Conservation (phyloP, 30 jellyfish, hydroid and myxozoan species). For the Turritopsis dohrnii region DNA sequence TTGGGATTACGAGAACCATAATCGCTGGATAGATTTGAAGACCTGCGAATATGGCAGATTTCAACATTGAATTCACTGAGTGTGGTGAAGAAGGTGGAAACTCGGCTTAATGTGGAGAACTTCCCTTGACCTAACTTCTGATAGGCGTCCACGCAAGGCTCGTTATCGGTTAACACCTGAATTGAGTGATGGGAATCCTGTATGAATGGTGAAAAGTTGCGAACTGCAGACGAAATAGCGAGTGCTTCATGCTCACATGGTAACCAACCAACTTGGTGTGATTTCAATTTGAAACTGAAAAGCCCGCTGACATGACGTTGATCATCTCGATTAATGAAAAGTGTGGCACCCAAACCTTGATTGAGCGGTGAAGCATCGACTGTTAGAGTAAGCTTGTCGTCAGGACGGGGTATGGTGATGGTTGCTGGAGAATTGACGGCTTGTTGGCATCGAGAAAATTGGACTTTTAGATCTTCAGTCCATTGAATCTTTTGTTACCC, state of each 20-base stretch:
- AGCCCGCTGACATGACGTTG: conserved; percentile 9
- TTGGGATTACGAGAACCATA: too few relatives aligned
- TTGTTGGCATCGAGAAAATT: conserved; percentile 13
- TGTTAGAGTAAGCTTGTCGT: conserved; percentile 17
- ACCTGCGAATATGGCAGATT: neutral
- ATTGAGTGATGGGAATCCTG: neutral
- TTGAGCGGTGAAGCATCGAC: conserved; percentile 3
- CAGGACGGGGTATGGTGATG: conserved; percentile 6
- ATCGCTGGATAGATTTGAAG: neutral
- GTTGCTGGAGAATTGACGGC: conserved; percentile 2
- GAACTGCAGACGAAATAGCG: neutral
- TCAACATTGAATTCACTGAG: neutral
- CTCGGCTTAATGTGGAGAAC: conserved; percentile 5
- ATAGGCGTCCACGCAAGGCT: neutral
- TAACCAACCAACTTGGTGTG: conserved; percentile 19
- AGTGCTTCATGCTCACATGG: conserved; percentile 9
- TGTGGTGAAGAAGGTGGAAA: neutral
- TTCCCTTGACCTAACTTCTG: neutral
- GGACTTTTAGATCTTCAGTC: conserved; percentile 17
- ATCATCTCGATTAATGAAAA: neutral
- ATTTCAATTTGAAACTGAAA: conserved; percentile 8
- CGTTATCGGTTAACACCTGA: conserved; percentile 9
- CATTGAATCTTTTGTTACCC: conserved; percentile 10
- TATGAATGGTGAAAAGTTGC: neutral
- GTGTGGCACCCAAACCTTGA: conserved; percentile 19